Evolutionary conservation across 2,113 vertebrate species (phyloP), one percentile per base, ranked within the genome.

Genomic region (Boulengeromyrus knoepffleri): DNA sequence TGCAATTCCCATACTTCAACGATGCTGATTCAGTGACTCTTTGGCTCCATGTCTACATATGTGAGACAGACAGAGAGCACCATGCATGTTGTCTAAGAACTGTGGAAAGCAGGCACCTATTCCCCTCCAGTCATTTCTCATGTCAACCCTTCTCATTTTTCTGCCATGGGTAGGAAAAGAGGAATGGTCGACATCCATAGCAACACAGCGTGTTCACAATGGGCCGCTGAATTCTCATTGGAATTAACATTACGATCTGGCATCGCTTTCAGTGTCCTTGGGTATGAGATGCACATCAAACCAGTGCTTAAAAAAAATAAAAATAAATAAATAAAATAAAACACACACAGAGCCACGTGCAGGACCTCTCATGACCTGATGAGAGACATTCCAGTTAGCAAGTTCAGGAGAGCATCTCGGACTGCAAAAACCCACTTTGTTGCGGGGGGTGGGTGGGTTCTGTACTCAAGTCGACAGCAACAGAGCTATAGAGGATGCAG

Each of bases 401-500:
- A 52, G 49, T 89, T 58, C n/a, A 87, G 53, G 52, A 87, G 13
- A 87, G n/a, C 42, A 66, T 8, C 17, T 6, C 1, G 12, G 56
- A 13, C 47, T 87, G 42, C 27, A 39, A 15, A 77, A 50, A 27
- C 53, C 56, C 13, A 24, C 49, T n/a, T 42, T 70, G 62, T 27
- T 31, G n/a, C 0, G 10, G 1, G 10, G n/a, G 49, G 66, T 49
- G 15, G 58, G 24, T 31, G 66, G 66, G 8, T 19, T 58, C 86
- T 88, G 87, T n/a, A 39, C 70, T 46, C 42, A 36, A 53, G 36
- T 88, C 6, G 39, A 88, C 86, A 90, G 86, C 27, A 31, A 36
- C 89, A 87, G 31, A 31, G 87, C 87, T 47, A 53, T 45, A 90
- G 87, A 83, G n/a, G 36, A 53, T n/a, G 39, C 77, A 9, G 19